Base-by-base conservation (phyloP, 1,140 invertebrate genomes). In the Semibalanus balanoides region DNA sequence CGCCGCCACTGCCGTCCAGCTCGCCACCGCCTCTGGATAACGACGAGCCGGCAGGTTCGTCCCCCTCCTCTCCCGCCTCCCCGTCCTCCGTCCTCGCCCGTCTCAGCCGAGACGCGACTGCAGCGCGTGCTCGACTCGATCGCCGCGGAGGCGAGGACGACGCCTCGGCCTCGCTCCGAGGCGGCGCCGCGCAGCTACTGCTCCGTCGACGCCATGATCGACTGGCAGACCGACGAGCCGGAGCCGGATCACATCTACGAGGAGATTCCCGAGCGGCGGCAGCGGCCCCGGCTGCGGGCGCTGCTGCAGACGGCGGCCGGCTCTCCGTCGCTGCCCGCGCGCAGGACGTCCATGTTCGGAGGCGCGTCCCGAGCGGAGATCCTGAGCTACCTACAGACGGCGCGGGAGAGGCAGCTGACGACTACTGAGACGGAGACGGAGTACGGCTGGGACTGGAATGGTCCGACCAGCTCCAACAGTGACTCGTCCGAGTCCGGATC, bases 341-440 rank as follows among this genome's bases (percentile, higher is more conserved):
- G 75, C 75, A 81, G 80, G 30, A 82, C 88, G 76, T 92, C 91
- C 30, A 92, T 93, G 80, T 93, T 93, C 82, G 90, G 92, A 83
- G 90, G 90, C 72, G 91, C 93, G 25, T 91, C 92, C 0, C 94
- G 94, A 82, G 93, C 93, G 79, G 93, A 96, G 80, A 92, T 96
- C 78, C 84, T 96, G 11, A 93, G 91, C 43, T 95, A 94, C 81
- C 84, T 96, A 74, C 92, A 94, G 70, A 92, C 92, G 82, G 92
- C 93, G 30, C 91, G 93, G 84, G 88, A 89, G 83, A 87, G 92
- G 74, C 31, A 77, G 73, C 79, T 75, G 78, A 78, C 76, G 78
- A 78, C 76, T 85, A 85, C 75, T 86, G 87, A 73, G 85, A 86
- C 31, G 86, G 74, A 31, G 73, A 86, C 29, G 76, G 43, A 75